These are phyloP conservation scores for Cynocephalus volans DNA, from an alignment of 2,113 vertebrate genomes.

Conservation along the genomic window DNA sequence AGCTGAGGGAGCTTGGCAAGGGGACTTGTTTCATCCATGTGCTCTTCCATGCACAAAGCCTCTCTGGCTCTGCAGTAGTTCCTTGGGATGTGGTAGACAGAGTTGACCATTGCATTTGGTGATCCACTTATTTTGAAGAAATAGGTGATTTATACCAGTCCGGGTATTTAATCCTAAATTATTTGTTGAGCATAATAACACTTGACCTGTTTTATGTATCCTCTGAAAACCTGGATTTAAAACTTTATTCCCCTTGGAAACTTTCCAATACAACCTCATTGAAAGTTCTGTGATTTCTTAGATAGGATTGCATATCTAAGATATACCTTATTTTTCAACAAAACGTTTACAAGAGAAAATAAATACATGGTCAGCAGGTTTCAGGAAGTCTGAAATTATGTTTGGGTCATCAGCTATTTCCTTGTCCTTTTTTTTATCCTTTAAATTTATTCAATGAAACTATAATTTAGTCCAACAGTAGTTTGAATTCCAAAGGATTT, in stretches of 20 bases:
- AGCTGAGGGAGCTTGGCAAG: conserved; percentile 5
- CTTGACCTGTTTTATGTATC: not conserved
- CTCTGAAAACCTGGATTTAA: conserved; percentile 17
- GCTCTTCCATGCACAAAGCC: not conserved
- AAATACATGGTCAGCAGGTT: not conserved
- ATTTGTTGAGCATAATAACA: not conserved
- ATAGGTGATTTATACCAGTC: not conserved
- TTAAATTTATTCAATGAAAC: conserved; percentile 16
- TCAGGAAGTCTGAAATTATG: not conserved
- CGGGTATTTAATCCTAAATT: not conserved
- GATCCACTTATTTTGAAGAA: not conserved
- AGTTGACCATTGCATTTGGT: not conserved
- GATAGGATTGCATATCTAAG: not conserved
- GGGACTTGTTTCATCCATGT: not conserved
- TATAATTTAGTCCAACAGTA: conserved; percentile 5
- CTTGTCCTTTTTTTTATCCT: not conserved
- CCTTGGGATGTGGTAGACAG: not conserved
- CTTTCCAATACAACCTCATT: not conserved
- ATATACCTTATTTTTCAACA: conserved; percentile 30
- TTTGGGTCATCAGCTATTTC: not conserved
- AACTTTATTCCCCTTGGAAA: not conserved
- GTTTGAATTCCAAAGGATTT: conserved; percentile 43
- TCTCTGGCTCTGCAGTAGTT: not conserved
- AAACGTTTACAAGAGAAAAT: not conserved
- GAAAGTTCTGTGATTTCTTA: not conserved